Evolutionary conservation across 1,140 invertebrate genomes (phyloP).

Genomic region (Uloborus diversus): DNA sequence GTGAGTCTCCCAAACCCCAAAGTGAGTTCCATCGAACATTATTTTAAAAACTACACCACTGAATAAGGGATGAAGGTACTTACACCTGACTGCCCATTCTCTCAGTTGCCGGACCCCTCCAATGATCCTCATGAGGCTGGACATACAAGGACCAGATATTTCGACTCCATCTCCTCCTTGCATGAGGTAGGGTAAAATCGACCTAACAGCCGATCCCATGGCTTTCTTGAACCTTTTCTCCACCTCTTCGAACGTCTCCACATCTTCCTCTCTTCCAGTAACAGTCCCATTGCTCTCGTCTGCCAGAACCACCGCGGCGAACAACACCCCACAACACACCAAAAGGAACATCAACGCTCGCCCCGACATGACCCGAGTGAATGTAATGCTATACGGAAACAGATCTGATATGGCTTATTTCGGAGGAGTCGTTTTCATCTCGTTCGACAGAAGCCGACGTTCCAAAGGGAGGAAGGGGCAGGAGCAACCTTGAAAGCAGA

Average conservation of each 20-base stretch:
- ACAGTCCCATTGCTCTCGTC: not conserved
- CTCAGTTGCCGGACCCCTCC: slow-evolving; percentile 21
- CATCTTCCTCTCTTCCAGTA: not conserved
- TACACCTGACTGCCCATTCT: slow-evolving; percentile 45
- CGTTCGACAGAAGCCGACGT: too few relatives aligned
- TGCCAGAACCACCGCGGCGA: not conserved
- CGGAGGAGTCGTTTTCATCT: too few relatives aligned
- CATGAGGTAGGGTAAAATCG: slow-evolving; percentile 7
- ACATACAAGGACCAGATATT: slow-evolving; percentile 10
- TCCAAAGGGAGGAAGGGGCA: too few relatives aligned
- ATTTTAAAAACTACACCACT: too few relatives aligned
- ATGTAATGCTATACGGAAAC: too few relatives aligned
- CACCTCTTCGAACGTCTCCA: slow-evolving; percentile 29
- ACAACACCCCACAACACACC: too few relatives aligned
- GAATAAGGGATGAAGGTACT: slow-evolving; percentile 10
- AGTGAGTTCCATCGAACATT: too few relatives aligned
- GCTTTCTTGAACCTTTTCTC: slow-evolving; percentile 25
- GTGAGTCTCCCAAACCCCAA: too few relatives aligned
- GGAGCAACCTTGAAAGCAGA: too few relatives aligned
- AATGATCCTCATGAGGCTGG: slow-evolving; percentile 32
- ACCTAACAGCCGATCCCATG: slow-evolving; percentile 14
- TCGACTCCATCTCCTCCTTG: slow-evolving; percentile 4
- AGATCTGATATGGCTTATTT: too few relatives aligned
- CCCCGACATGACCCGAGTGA: too few relatives aligned
- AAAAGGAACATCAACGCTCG: too few relatives aligned